Percentiles rank a stretch among this genome's conserved stretches.
phyloP scores from a whole-genome alignment of 2,113 vertebrate species.

The Neolamprologus sp. region DNA sequence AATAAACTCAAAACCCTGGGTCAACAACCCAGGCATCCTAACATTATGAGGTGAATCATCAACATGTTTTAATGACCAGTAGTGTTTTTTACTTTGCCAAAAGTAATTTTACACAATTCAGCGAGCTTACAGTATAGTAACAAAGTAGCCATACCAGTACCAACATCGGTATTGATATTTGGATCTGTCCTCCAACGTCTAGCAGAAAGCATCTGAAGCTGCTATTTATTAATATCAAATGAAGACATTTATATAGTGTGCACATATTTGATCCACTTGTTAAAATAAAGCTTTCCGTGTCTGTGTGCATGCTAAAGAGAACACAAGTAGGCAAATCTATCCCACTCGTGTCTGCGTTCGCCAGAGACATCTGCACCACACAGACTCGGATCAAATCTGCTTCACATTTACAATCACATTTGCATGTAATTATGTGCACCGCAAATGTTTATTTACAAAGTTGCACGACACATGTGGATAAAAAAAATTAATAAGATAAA shows the following conservation, averaged over 20 bases:
- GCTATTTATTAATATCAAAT: not conserved
- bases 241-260: not conserved
- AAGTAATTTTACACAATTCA: not conserved
- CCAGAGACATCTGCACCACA: not conserved
- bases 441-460: slow-evolving; percentile 5
- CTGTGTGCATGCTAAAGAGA: not conserved
- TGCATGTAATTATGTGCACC: not conserved
- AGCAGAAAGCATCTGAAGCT: not conserved
- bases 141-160: not conserved
- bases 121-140: not conserved
- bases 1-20: too few species aligned
- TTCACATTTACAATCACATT: not conserved
- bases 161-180: not conserved
- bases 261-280: not conserved
- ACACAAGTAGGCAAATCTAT: not conserved
- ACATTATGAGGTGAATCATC: not conserved
- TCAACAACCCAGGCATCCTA: too few species aligned
- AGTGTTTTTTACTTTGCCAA: not conserved
- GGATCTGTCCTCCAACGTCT: not conserved
- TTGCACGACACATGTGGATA: not conserved
- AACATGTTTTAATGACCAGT: not conserved
- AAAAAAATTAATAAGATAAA: not conserved
- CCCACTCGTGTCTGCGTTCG: not conserved
- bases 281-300: not conserved
- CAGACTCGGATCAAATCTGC: not conserved